phyloP scores from a whole-genome alignment of 2,113 vertebrate species.

The Muntiacus muntjak region DNA sequence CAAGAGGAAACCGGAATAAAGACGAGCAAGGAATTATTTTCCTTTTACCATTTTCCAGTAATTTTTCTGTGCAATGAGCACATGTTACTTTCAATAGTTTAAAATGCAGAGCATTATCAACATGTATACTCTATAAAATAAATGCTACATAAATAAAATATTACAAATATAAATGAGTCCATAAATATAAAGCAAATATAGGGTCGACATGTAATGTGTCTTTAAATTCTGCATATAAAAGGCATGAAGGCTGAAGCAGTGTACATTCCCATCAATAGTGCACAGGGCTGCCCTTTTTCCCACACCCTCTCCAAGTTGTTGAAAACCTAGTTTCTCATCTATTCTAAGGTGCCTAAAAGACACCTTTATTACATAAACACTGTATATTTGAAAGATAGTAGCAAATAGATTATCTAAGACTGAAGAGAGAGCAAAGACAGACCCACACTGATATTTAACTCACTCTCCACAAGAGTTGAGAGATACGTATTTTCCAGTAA shows the following conservation, averaged over 20 bases:
- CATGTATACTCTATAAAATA: background rate
- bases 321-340: background rate
- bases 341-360: background rate
- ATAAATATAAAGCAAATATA: background rate
- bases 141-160: background rate
- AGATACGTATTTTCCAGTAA: background rate
- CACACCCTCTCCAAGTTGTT: no score
- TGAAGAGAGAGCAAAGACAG: background rate
- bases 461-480: background rate
- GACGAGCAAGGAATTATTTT: background rate
- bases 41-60: background rate
- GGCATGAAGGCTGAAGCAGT: background rate
- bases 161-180: background rate
- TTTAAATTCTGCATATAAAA: background rate
- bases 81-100: background rate
- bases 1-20: background rate
- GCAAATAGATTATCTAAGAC: background rate
- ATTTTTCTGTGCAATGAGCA: background rate
- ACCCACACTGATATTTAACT: background rate
- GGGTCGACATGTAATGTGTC: background rate
- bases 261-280: fast-evolving
- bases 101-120: background rate
- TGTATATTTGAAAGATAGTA: background rate
- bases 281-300: no score
- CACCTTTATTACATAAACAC: background rate